phyloP scores from a whole-genome alignment of 2,888 invertebrate genomes.

The Steromphala cineraria region DNA sequence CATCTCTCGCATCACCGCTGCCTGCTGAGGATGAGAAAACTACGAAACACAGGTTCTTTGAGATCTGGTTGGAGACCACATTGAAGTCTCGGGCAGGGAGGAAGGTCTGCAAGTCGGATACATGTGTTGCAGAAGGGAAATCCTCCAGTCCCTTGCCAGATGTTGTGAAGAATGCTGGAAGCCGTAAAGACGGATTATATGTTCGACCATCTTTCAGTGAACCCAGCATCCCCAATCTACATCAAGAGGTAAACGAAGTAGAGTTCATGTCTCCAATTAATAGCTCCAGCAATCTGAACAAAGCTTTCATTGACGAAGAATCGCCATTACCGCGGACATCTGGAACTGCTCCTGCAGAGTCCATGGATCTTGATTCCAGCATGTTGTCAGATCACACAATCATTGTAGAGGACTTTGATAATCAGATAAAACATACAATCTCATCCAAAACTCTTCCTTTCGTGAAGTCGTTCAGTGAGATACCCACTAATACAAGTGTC shows the following conservation, averaged over 20 bases:
- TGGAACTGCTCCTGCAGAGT: neutral
- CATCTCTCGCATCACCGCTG: neutral
- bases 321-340: neutral
- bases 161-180: neutral
- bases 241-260: neutral
- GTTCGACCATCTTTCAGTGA: slow-evolving; percentile 9
- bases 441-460: neutral
- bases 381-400: neutral
- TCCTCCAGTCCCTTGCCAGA: neutral
- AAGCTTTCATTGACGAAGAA: neutral
- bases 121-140: neutral
- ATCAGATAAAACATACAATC: neutral
- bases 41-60: neutral
- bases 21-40: neutral
- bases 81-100: neutral
- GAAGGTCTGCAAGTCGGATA: neutral
- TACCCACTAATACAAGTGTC: neutral
- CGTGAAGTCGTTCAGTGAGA: neutral
- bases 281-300: neutral
- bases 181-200: neutral
- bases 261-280: neutral
- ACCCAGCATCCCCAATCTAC: neutral
- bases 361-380: neutral
- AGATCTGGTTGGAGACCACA: neutral
- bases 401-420: slow-evolving; percentile 13